These are phyloP conservation scores for Poecilia wingei DNA, from an alignment of 2,797 vertebrate species.

Conservation along the genomic window DNA sequence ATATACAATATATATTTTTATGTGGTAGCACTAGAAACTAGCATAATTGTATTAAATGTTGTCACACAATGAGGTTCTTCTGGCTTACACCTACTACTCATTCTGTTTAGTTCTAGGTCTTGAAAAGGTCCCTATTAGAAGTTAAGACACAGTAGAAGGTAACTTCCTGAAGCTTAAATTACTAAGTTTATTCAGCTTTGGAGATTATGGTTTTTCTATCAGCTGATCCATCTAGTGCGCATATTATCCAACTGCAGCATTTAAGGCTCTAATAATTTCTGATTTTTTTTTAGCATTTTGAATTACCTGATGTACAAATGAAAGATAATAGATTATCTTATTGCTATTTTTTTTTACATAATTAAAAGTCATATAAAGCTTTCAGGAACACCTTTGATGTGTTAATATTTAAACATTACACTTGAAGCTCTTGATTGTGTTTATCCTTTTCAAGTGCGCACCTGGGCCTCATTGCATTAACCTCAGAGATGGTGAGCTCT, in stretches of 20 bases:
- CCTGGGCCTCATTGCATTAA: constrained; percentile 42
- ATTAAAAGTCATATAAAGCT: background rate
- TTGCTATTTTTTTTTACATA: background rate
- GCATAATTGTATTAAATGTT: background rate
- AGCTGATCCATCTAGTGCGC: background rate
- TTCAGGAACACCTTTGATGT: background rate
- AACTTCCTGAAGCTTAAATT: background rate
- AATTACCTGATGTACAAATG: background rate
- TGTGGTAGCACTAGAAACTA: background rate
- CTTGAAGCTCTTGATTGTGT: constrained; percentile 35
- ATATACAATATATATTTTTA: too few species aligned
- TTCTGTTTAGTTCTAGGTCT: background rate
- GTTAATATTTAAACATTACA: constrained; percentile 20
- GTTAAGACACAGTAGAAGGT: background rate
- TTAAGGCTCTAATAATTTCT: background rate
- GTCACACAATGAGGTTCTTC: background rate
- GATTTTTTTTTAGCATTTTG: background rate
- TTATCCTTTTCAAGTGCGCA: constrained; percentile 47
- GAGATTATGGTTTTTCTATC: background rate
- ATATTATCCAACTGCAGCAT: background rate
- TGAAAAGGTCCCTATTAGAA: background rate
- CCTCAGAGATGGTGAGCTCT: constrained; percentile 47
- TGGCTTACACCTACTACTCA: background rate
- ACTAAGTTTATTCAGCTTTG: background rate
- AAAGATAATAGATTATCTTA: background rate